Conservation (phyloP, 2,113 vertebrate genomes). For the Climacteris rufus region DNA sequence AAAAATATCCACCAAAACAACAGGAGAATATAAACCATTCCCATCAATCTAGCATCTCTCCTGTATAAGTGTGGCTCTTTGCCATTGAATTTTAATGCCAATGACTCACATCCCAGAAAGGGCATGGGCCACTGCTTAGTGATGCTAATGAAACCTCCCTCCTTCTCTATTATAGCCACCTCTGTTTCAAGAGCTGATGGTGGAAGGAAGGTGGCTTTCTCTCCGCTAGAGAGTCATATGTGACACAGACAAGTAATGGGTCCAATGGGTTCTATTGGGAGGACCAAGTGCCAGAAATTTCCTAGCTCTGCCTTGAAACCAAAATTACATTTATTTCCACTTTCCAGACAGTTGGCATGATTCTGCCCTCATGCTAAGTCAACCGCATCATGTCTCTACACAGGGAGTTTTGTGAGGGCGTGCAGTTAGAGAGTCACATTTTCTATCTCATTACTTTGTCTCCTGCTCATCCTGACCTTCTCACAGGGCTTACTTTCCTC, state of each 20-base stretch:
- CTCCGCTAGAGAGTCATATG: not conserved
- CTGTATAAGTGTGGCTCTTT: not conserved
- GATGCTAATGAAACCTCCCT: not conserved
- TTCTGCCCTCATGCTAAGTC: not conserved
- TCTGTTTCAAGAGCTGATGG: not conserved
- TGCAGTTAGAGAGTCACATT: not conserved
- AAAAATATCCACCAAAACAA: not conserved
- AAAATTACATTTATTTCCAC: not conserved
- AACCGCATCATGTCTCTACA: not conserved
- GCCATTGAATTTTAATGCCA: not conserved
- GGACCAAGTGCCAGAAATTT: not conserved
- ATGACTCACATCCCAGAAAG: not conserved
- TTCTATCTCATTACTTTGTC: not conserved
- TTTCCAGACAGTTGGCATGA: not conserved
- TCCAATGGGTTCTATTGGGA: not conserved
- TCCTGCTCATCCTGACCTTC: not conserved
- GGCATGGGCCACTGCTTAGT: not conserved
- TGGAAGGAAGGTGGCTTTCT: not conserved
- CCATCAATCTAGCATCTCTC: not conserved
- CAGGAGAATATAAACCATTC: not conserved
- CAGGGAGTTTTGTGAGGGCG: not conserved
- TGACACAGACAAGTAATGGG: accelerated
- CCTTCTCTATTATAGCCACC: not conserved
- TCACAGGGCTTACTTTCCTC: not conserved
- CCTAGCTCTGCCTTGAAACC: not conserved